phyloP scores from a whole-genome alignment of 2,113 vertebrate species.

The Geococcyx californianus region DNA sequence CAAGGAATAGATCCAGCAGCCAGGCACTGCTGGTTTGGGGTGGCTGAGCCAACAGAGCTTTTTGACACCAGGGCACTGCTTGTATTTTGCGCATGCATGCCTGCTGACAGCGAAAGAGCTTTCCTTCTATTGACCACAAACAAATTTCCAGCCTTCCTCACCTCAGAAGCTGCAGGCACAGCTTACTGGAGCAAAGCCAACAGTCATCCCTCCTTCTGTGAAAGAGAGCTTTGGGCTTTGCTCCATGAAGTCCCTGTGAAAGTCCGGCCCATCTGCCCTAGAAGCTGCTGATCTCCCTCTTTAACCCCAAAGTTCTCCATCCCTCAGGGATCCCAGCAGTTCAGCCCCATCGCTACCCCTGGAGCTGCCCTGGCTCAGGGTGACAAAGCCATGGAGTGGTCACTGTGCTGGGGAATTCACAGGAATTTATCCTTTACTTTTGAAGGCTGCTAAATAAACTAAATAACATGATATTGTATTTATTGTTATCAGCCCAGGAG shows the following conservation, averaged over 20 bases:
- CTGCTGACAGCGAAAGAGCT: rapidly evolving
- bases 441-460: conserved; percentile 36
- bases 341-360: neutral
- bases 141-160: neutral
- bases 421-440: neutral
- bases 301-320: rapidly evolving
- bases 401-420: rapidly evolving
- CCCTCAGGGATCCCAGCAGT: rapidly evolving
- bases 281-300: neutral
- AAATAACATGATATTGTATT: neutral
- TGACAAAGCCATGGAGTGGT: rapidly evolving
- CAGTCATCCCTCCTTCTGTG: rapidly evolving
- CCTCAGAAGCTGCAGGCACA: neutral
- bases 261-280: neutral
- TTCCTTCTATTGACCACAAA: neutral
- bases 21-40: neutral
- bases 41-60: neutral
- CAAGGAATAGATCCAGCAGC: rapidly evolving
- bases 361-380: neutral
- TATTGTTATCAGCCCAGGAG: conserved; percentile 18
- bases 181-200: neutral
- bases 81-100: rapidly evolving
- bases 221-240: neutral
- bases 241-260: neutral
- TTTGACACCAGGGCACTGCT: neutral